Conservation (phyloP, 2,888 invertebrate species). For the Drosophila affinis region DNA sequence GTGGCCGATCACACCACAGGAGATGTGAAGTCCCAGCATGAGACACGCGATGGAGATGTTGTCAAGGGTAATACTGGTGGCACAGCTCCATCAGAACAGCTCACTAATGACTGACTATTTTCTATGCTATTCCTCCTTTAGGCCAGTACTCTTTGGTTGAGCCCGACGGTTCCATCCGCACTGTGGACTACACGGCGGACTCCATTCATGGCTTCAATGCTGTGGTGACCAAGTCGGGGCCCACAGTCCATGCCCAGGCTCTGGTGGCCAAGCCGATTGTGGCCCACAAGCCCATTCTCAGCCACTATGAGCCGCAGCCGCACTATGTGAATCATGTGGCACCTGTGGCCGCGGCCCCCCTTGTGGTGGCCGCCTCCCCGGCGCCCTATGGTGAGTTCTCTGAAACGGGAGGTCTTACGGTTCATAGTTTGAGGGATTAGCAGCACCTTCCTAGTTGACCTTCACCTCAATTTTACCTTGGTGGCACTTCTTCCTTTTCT, state of each 20-base stretch:
- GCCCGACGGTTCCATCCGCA: slow-evolving; percentile 84
- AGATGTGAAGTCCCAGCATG: slow-evolving; percentile 87
- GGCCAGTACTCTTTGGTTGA: slow-evolving; percentile 84
- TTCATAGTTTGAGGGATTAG: neutral
- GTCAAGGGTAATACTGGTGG: slow-evolving; percentile 86
- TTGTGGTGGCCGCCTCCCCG: slow-evolving; percentile 79
- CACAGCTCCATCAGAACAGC: neutral
- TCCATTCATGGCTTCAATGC: slow-evolving; percentile 83
- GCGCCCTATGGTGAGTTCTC: slow-evolving; percentile 82
- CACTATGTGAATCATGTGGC: slow-evolving; percentile 64
- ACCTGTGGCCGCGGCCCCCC: slow-evolving; percentile 72
- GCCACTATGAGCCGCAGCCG: slow-evolving; percentile 76
- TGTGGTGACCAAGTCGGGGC: slow-evolving; percentile 83
- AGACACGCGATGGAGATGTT: slow-evolving; percentile 87
- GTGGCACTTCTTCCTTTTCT: slow-evolving; percentile 18
- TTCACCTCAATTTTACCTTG: slow-evolving; percentile 11
- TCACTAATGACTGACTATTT: neutral
- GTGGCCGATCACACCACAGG: slow-evolving; percentile 86
- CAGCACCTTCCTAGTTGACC: slow-evolving; percentile 31
- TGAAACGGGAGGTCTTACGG: slow-evolving; percentile 13
- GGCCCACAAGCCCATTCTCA: slow-evolving; percentile 78
- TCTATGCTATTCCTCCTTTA: slow-evolving; percentile 40
- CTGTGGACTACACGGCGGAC: slow-evolving; percentile 84
- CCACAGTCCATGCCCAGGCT: slow-evolving; percentile 82
- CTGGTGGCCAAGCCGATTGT: slow-evolving; percentile 81